Base-by-base conservation (phyloP, 2,888 invertebrate genomes). In the Archips crataeganus region DNA sequence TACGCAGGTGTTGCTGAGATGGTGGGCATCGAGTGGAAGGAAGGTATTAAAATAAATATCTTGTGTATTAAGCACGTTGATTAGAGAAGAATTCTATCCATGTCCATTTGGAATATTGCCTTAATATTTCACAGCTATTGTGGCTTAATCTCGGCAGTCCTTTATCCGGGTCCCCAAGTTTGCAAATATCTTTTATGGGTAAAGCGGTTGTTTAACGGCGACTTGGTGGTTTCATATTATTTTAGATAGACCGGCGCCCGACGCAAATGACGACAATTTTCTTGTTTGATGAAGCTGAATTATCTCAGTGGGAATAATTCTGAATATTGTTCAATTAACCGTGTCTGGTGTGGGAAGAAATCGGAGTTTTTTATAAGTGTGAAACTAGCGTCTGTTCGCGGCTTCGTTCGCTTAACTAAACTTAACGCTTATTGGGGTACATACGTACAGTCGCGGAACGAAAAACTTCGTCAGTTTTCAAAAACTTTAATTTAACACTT, bases 1-100 rank as follows among this genome's bases (percentile, higher is more conserved):
- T 70, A 70, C 75, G 74, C 85, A 86, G 85, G 84, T 86, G 85
- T 78, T 77, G 70, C 72, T 64, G 69, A 60, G 75, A 76, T 23
- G 23, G 34, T 34, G 15, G 51, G 32, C 32, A 69, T 61, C 75
- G 51, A 73, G 57, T 57, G 69, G 60, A 74, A 78, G 65, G 75
- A 60, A 72, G 71, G 77, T 62, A 75, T 73, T 76, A 74, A 77
- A 78, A 76, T 77, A 77, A 75, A 76, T 75, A 71, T 64, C 32
- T 57, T 11, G 67, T 65, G 51, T 71, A 65, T 68, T 77, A 10
- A 3, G 9, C 9, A 45, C 45, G 73, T 75, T 74, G 75, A 76
- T 76, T 76, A 75, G 71, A 54, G 39, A 54, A 67, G 63, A 74
- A 49, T 70, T 61, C 70, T 76, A 75, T 68, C 76, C 74, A 69